phyloP scores from a whole-genome alignment of 2,888 invertebrate genomes.

The Punctoribates punctum region DNA sequence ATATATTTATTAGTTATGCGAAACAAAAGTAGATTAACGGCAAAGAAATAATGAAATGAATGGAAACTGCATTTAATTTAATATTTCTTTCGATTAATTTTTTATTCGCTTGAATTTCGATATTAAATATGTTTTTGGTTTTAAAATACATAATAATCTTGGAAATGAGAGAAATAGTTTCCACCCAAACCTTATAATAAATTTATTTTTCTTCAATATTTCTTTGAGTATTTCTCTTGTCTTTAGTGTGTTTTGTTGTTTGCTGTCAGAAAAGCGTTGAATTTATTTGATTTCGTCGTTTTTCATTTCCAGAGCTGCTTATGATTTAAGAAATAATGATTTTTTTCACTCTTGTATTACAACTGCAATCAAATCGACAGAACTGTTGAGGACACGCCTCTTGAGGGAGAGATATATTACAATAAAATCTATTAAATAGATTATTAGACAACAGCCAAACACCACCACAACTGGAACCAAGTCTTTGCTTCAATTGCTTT shows the following conservation, averaged over 20 bases:
- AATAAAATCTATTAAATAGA: constrained; percentile 20
- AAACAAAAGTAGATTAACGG: not conserved
- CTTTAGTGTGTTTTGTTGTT: not conserved
- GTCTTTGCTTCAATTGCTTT: not conserved
- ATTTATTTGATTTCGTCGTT: not conserved
- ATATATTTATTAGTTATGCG: not conserved
- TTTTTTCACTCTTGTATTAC: not conserved
- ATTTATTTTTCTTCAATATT: not conserved
- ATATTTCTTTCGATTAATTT: too few relatives aligned
- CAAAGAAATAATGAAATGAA: not conserved
- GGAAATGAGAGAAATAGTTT: not conserved
- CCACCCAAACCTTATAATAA: constrained; percentile 11
- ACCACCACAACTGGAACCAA: not conserved
- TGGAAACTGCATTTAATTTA: too few relatives aligned
- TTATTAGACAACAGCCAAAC: constrained; percentile 3
- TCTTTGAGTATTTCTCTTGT: not conserved
- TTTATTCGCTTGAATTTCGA: not conserved
- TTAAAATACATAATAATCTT: not conserved
- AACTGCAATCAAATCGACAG: not conserved
- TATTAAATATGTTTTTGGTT: not conserved
- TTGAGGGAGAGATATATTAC: constrained; percentile 3
- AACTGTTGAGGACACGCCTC: not conserved
- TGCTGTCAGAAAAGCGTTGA: constrained; percentile 1
- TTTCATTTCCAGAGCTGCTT: not conserved
- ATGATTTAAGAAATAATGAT: not conserved